phyloP scores from a whole-genome alignment of 2,113 vertebrate species.

The Leucopsar rothschildi region DNA sequence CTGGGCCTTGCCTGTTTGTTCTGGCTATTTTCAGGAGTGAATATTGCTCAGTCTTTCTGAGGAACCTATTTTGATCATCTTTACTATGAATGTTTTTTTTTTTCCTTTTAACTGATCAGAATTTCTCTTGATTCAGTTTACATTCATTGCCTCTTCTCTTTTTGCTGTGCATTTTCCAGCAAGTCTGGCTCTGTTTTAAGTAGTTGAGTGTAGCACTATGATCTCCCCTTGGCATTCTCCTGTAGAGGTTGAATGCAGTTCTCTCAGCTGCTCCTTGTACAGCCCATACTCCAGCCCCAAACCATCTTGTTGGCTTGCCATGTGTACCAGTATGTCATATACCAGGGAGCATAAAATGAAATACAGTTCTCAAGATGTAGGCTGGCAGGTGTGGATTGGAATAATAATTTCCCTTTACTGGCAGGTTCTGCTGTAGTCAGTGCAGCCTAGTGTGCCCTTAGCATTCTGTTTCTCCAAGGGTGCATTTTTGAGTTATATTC shows the following conservation, averaged over 20 bases:
- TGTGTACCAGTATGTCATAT: background rate
- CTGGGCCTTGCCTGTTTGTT: background rate
- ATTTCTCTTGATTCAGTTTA: background rate
- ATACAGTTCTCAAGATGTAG: background rate
- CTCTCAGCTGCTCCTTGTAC: background rate
- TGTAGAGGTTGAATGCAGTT: background rate
- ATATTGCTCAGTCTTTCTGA: background rate
- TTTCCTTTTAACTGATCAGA: background rate
- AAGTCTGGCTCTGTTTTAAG: background rate
- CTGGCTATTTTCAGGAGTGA: background rate
- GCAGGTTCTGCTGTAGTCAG: background rate
- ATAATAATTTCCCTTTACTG: background rate
- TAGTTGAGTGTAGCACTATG: background rate
- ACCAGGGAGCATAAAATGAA: background rate
- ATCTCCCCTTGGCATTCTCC: background rate
- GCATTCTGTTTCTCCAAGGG: background rate
- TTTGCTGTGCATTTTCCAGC: background rate
- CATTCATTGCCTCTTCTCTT: background rate
- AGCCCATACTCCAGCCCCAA: background rate
- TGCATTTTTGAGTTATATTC: background rate
- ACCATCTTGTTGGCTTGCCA: background rate
- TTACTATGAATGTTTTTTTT: background rate
- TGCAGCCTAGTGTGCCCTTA: background rate
- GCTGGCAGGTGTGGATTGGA: background rate
- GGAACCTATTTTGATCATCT: background rate